Conservation (phyloP, 2,113 vertebrate species). For the Butorides virescens region DNA sequence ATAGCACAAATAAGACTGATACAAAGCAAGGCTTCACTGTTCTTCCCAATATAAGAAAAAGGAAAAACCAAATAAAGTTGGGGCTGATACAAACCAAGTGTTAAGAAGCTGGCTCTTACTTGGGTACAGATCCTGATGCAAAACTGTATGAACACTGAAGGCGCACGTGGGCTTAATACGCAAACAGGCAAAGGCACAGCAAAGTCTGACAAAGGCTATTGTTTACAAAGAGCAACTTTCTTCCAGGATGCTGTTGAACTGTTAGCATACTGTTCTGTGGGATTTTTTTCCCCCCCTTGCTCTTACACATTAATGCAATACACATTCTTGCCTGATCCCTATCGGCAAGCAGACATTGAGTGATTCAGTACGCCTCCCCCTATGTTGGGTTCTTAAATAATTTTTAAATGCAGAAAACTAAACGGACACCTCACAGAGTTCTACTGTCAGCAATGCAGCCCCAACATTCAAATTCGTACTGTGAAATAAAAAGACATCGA, state of each 20-base stretch:
- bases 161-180: not conserved
- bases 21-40: not conserved
- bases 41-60: not conserved
- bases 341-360: not conserved
- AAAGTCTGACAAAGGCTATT: not conserved
- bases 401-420: not conserved
- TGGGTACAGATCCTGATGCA: not conserved
- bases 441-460: not conserved
- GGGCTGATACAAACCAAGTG: not conserved
- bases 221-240: not conserved
- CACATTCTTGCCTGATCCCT: fast-evolving
- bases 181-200: not conserved
- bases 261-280: not conserved
- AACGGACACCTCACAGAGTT: not conserved
- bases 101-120: not conserved
- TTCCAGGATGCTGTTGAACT: not conserved
- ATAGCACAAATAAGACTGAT: not conserved
- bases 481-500: not conserved
- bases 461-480: not conserved
- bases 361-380: not conserved
- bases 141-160: not conserved
- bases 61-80: not conserved
- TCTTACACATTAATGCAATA: not conserved
- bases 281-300: fast-evolving
- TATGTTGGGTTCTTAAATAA: not conserved